Evolutionary conservation across 1,140 invertebrate genomes (phyloP), one percentile per base, ranked within the genome.

Genomic region (Nasonia vitripennis): DNA sequence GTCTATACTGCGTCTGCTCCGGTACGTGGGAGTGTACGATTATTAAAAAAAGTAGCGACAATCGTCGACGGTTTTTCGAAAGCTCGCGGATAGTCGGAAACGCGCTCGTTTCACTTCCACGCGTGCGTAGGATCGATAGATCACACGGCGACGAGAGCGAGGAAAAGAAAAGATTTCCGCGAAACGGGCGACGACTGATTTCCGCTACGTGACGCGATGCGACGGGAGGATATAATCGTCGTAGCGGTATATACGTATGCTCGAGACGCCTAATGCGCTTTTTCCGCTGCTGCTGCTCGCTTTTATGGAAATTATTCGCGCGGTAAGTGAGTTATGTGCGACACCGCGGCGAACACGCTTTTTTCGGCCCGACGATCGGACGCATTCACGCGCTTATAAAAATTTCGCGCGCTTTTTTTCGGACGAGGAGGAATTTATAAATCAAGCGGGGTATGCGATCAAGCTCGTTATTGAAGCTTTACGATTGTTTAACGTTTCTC

Each of bases 191-290:
- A 41, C 34, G n/a, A 68, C 23, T 48, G 51, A 83, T 78, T 79
- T 51, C 67, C 31, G 41, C 62, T 78, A 73, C 77, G 75, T 68
- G 23, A 79, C 14, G 31, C 77, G 17, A 71, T 68, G 41, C 31
- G 17, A 23, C 75, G 20, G 45, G 74, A n/a, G n/a, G 74, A 70
- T 78, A 70, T 84, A 75, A 78, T 83, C 77, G 41, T 70, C 55
- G 11, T 62, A 62, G 55, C 55, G 55, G 55, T 62, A 62, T 62
- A 62, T 6, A 6, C n/a, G 4, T 17, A 62, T 17, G 17, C 55
- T n/a, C 34, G n/a, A 34, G 9, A 55, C 17, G 14, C 17, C n/a
- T 62, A 62, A 37, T 37, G 48, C n/a, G 6, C 6, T 62, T 62
- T 74, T 70, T 45, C 17, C 23, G 12, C 7, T 6, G 1, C 27